Evolutionary conservation across 1,140 invertebrate species (phyloP).

Genomic region (Drosophila sp.): DNA sequence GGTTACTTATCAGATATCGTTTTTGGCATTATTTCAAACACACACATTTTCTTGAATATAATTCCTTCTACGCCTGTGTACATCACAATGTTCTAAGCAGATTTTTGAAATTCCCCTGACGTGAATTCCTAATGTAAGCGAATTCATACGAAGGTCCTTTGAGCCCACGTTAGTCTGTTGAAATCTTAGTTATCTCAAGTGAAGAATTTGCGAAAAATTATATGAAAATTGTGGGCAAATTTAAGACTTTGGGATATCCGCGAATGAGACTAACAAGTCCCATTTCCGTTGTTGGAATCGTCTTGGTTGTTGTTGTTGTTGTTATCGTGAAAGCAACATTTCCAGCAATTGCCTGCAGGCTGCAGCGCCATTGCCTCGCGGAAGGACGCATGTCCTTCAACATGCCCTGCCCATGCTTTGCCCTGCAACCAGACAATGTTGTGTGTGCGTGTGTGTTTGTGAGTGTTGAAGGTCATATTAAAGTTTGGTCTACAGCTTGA

Average conservation of each 20-base stretch:
- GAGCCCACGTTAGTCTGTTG: background rate
- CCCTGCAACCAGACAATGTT: conserved; percentile 56
- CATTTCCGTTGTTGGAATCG: background rate
- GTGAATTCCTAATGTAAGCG: conserved; percentile 36
- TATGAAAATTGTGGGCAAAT: background rate
- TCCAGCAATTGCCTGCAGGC: conserved; percentile 14
- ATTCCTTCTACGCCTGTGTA: conserved; percentile 6
- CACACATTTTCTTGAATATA: conserved; percentile 4
- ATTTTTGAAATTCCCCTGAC: conserved; percentile 39
- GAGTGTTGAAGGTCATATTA: conserved; percentile 68
- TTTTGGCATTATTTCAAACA: no score
- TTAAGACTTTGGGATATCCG: background rate
- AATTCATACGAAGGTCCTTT: conserved; percentile 13
- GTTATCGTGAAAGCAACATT: background rate
- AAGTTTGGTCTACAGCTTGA: conserved; percentile 66
- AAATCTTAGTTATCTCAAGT: background rate
- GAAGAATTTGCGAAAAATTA: background rate
- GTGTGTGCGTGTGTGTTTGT: conserved; percentile 17
- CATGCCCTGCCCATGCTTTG: conserved; percentile 12
- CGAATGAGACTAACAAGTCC: conserved; percentile 6
- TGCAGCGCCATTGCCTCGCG: conserved; percentile 1
- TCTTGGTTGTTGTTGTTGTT: background rate
- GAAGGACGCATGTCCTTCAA: conserved; percentile 13
- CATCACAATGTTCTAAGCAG: conserved; percentile 1
- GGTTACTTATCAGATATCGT: no score